Evolutionary conservation across 2,888 invertebrate species (phyloP), one percentile per base, ranked within the genome.

Genomic region (Drosophila fungiperda): DNA sequence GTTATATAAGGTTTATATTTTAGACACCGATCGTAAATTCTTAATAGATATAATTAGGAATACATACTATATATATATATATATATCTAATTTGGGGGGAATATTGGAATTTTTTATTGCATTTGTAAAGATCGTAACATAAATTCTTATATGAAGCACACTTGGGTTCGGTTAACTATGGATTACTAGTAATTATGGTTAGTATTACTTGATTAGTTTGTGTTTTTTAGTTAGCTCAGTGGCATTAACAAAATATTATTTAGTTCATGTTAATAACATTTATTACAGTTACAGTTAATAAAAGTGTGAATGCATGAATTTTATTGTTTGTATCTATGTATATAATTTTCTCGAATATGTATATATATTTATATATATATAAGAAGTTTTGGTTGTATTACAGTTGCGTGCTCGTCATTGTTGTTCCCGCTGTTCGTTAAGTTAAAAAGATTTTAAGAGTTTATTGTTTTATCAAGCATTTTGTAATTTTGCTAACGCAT

Each of bases 71-170:
- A 81, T 80, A 78, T 54, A 52, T 68, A 68, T 68, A 57, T 59
- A 64, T 64, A 67, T 71, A 72, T 80, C 73, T 80, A 79, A 36
- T 57, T 61, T 53, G 26, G 33, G 61, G 55, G 55, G 49, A 32
- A 73, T 76, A 60, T 71, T 74, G 38, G 42, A 69, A 54, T 73
- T 61, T 63, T 74, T 76, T 75, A 68, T 78, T 71, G 76, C 71
- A 73, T 75, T 85, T 82, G 71, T 81, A 84, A 73, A 86, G 80
- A 83, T 82, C 72, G 77, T 83, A 82, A 82, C 83, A 76, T 83
- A 84, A 88, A 87, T 88, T 83, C 83, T 83, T 87, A 89, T 79
- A 82, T 89, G 91, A 92, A 92, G 91, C 91, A 91, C 91, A 92
- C 91, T 92, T 91, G 92, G 91, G 91, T 91, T 91, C 78, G 76